Evolutionary conservation across 2,888 invertebrate genomes (phyloP).

Genomic region (Tolmerus cingulatus): DNA sequence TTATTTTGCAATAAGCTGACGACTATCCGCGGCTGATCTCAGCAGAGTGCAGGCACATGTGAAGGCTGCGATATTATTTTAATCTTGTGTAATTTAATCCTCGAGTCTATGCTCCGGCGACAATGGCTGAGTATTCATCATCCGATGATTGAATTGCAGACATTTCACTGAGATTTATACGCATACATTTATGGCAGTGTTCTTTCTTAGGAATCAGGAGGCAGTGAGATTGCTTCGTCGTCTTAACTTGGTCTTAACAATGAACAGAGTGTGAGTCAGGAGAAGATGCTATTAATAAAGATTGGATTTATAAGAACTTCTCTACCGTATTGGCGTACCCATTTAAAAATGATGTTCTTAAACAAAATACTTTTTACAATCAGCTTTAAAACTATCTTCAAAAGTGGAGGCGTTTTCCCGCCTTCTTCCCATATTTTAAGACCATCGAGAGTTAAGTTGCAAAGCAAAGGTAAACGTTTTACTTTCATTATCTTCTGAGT

Average conservation of each 20-base stretch:
- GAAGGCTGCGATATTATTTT: not conserved
- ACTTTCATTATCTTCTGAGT: not conserved
- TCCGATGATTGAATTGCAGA: not conserved
- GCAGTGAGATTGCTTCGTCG: not conserved
- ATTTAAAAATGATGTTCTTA: not conserved
- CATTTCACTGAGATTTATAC: not conserved
- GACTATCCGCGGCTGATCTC: constrained; percentile 10
- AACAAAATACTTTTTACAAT: not conserved
- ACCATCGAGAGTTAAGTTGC: not conserved
- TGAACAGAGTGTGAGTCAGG: not conserved
- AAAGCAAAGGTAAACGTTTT: not conserved
- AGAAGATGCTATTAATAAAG: not conserved
- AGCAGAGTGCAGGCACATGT: not conserved
- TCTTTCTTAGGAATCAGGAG: not conserved
- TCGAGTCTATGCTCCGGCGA: not conserved
- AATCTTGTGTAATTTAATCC: constrained; percentile 23
- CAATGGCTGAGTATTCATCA: not conserved
- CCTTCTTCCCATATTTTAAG: not conserved
- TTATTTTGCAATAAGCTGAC: not conserved
- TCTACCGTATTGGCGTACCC: not conserved
- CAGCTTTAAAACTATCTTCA: not conserved
- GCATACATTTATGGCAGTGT: not conserved
- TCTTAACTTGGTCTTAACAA: not conserved
- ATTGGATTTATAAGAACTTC: not conserved
- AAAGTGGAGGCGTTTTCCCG: too few relatives aligned